A percentile compares a stretch with the other conserved stretches of the same genome.
Conservation (phyloP, 1,140 invertebrate genomes). For the Drosophila kohkoa region DNA sequence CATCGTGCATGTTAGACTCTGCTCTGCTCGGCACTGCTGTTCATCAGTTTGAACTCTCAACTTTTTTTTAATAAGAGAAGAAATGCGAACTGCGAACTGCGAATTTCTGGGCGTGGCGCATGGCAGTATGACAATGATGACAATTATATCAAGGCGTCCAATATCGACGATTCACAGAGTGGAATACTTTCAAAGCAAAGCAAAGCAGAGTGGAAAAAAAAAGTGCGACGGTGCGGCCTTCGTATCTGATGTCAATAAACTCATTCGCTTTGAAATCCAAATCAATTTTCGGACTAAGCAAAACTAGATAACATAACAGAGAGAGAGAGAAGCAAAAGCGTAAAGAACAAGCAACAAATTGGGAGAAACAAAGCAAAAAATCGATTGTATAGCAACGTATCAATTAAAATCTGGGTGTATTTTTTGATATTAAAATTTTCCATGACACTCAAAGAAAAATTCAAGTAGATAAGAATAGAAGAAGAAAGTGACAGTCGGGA, state of each 20-base stretch:
- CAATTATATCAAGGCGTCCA: constrained; percentile 57
- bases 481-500: constrained; percentile 51
- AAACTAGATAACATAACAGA: constrained; percentile 28
- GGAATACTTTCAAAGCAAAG: constrained; percentile 62
- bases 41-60: constrained; percentile 70
- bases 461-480: constrained; percentile 22
- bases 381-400: constrained; percentile 59
- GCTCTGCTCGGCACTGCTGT: not conserved
- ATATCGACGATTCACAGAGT: constrained; percentile 46
- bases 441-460: constrained; percentile 22
- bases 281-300: constrained; percentile 64
- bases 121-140: constrained; percentile 34
- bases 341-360: not conserved
- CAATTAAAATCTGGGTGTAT: constrained; percentile 61
- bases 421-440: not conserved
- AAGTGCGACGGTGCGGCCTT: constrained; percentile 20
- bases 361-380: constrained; percentile 25
- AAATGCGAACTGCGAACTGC: constrained; percentile 18
- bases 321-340: not conserved
- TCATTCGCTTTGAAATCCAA: constrained; percentile 67
- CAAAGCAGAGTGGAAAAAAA: constrained; percentile 38
- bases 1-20: constrained; percentile 10
- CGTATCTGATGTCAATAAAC: constrained; percentile 79
- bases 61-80: constrained; percentile 66
- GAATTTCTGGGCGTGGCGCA: constrained; percentile 32